A percentile compares a stretch with the other conserved stretches of the same genome.
phyloP scores from a whole-genome alignment of 1,140 invertebrate genomes.

The Penaeus indicus region DNA sequence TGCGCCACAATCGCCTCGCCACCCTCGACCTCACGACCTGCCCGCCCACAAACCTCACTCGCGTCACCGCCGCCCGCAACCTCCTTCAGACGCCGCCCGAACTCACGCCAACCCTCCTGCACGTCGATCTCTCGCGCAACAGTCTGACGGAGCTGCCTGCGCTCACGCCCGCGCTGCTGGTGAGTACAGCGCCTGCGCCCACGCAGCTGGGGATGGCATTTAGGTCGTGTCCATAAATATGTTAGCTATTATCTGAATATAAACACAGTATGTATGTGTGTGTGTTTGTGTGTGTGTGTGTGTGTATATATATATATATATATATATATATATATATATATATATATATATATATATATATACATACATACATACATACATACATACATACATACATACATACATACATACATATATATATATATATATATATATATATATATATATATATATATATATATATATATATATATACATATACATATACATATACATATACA shows the following conservation, averaged over 20 bases:
- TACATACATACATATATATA: conserved; percentile 11
- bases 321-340: neutral
- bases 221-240: neutral
- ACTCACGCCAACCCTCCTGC: neutral
- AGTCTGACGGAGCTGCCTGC: neutral
- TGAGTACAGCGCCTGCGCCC: neutral
- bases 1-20: neutral
- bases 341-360: conserved; percentile 30
- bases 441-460: neutral
- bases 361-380: neutral
- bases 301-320: neutral
- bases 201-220: neutral
- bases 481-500: neutral
- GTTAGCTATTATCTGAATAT: neutral
- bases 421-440: conserved; percentile 26
- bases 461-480: neutral
- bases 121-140: neutral
- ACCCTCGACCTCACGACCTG: neutral
- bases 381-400: neutral
- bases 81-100: neutral
- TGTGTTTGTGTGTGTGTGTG: neutral
- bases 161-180: conserved; percentile 2
- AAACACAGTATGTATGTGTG: neutral
- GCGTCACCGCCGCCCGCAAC: conserved; percentile 2
- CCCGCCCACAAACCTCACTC: neutral